These are phyloP conservation scores for Drosophila gaucha DNA, from an alignment of 2,888 invertebrate species.

Conservation along the genomic window DNA sequence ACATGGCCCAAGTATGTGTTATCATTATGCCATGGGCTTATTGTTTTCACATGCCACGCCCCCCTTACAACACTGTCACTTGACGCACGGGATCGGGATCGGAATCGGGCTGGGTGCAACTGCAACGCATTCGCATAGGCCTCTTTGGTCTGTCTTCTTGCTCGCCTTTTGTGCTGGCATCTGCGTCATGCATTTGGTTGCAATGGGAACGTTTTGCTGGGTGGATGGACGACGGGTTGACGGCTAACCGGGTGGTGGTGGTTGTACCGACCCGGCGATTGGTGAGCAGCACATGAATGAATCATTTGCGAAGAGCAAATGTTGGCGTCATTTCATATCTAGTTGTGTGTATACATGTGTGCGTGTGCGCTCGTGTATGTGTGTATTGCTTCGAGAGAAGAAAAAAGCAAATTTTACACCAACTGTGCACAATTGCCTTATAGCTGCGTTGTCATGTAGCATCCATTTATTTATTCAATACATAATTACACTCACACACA, in stretches of 20 bases:
- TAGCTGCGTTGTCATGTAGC: conserved; percentile 31
- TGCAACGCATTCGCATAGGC: conserved; percentile 50
- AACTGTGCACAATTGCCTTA: conserved; percentile 36
- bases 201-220: conserved; percentile 43
- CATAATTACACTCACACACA: conserved; percentile 32
- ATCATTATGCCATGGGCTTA: conserved; percentile 19
- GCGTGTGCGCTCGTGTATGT: conserved; percentile 9
- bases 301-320: conserved; percentile 67
- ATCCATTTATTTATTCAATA: conserved; percentile 47
- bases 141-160: conserved; percentile 5
- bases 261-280: conserved; percentile 23
- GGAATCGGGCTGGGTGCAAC: conserved; percentile 1
- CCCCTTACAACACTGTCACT: conserved; percentile 4
- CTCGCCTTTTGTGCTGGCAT: conserved; percentile 52
- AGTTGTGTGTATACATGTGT: conserved; percentile 21
- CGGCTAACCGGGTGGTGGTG: conserved; percentile 4
- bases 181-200: conserved; percentile 76
- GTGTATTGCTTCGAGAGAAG: conserved; percentile 6
- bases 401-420: conserved; percentile 6
- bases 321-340: conserved; percentile 72
- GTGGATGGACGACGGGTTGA: conserved; percentile 14
- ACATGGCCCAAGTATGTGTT: conserved; percentile 13
- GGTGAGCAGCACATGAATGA: conserved; percentile 68
- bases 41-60: conserved; percentile 13
- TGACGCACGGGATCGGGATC: conserved; percentile 14